Evolutionary conservation across 2,113 vertebrate genomes (phyloP), one percentile per base, ranked within the genome.

Genomic region (Lepidothrix coronata): DNA sequence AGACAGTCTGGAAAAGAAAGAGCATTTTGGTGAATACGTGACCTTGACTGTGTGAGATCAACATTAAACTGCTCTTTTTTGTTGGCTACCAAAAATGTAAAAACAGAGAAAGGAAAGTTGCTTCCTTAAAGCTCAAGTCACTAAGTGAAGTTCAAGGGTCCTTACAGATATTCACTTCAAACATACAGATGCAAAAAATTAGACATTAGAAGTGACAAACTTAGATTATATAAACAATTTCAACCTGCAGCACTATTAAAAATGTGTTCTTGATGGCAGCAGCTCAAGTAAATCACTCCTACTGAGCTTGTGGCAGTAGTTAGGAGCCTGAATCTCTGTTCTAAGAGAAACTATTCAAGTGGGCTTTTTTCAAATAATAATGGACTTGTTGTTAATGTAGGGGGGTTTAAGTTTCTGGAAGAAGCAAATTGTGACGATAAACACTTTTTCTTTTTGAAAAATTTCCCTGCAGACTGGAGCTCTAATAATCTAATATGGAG

Each of bases 181-280:
- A 86, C 0, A 2, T 30, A 66, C 8, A 62, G 46, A 75, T 48
- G 12, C 8, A 83, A 85, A 86, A 37, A 30, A 57, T n/a, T 33
- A 63, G 28, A 25, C 65, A 54, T 23, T 78, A 92, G 88, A 96
- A 93, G 75, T 75, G 48, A 86, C 24, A 91, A 83, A 76, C 41
- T 48, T 63, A 83, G 30, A 88, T 84, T 86, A 65, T 67, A 93
- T 41, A 91, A 96, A 86, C 43, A 90, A 76, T 88, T 93, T 83
- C 37, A 91, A 90, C 31, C 52, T 16, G 24, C 61, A 63, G 19
- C 13, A 23, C 54, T 93, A 70, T 78, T 83, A 85, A 91, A 94
- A 79, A n/a, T 76, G 93, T 54, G 59, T 83, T 93, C 85, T 88
- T 2, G 2, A 70, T 77, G 63, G 52, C 67, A 80, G 31, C 27